Percentiles rank a stretch among this genome's conserved stretches.
phyloP scores from a whole-genome alignment of 2,113 vertebrate species.

The Archocentrus centrarchus region DNA sequence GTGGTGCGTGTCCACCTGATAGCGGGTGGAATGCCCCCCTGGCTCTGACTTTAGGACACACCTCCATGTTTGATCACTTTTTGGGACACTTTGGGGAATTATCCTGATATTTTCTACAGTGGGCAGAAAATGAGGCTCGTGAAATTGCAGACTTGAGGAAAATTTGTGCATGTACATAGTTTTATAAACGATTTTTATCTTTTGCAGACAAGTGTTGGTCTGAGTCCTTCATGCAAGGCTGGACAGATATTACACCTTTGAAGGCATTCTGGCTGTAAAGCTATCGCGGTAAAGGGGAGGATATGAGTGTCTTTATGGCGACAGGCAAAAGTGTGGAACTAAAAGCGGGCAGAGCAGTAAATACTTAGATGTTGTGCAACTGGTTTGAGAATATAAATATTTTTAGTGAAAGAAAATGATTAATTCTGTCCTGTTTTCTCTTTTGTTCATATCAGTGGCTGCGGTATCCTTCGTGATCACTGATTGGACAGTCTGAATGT shows the following conservation, averaged over 20 bases:
- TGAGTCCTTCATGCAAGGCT: neutral
- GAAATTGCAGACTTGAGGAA: neutral
- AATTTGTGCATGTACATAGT: neutral
- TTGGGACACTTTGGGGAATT: neutral
- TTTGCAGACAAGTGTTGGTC: neutral
- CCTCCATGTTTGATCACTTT: neutral
- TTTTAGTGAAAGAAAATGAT: constrained; percentile 6
- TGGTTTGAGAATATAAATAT: neutral
- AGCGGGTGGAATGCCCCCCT: too few relatives aligned
- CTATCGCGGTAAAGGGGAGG: neutral
- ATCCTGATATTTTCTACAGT: neutral
- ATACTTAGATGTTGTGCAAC: neutral
- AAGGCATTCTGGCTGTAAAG: neutral
- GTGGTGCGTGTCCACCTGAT: neutral
- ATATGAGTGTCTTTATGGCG: neutral
- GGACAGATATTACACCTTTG: neutral
- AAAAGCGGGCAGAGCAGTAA: neutral
- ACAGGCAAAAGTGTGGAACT: neutral
- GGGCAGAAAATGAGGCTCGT: neutral
- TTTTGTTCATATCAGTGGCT: neutral
- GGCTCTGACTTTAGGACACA: too few relatives aligned
- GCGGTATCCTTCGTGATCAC: neutral
- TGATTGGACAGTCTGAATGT: neutral
- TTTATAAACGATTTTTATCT: neutral
- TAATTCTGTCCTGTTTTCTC: neutral